A percentile compares a stretch with the other conserved stretches of the same genome.
These are phyloP conservation scores for Phenganax marumi DNA, from an alignment of 92 coral and sea anemone species.

Conservation along the genomic window DNA sequence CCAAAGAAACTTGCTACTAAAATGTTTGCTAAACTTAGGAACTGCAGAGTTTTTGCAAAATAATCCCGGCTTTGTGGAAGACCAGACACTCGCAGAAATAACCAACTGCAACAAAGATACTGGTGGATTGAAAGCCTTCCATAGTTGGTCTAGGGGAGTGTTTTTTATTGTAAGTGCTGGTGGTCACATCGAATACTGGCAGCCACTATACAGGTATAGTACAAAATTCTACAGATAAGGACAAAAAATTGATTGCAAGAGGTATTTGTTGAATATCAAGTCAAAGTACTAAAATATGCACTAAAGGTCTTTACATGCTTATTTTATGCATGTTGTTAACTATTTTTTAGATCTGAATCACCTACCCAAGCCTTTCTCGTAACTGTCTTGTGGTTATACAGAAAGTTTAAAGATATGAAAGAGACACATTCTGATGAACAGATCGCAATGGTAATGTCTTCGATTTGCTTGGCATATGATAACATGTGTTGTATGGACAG, in stretches of 20 bases:
- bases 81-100: background rate
- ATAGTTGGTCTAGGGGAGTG: background rate
- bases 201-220: background rate
- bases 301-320: background rate
- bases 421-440: background rate
- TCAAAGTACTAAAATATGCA: background rate
- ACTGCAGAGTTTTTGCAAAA: background rate
- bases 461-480: conserved; percentile 5
- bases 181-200: background rate
- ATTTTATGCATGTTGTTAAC: background rate
- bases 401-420: conserved; percentile 4
- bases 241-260: background rate
- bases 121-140: background rate
- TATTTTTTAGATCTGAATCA: background rate
- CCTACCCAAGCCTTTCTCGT: background rate
- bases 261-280: background rate
- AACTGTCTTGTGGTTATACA: background rate
- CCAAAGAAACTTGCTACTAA: no score
- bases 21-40: no score
- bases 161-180: background rate
- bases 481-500: background rate
- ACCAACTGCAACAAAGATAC: background rate
- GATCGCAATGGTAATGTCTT: background rate
- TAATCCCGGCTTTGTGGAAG: background rate
- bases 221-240: background rate